A percentile compares a stretch with the other conserved stretches of the same genome.
phyloP scores from a whole-genome alignment of 35 echinoderm and acorn worm genomes.

The Apostichopus parvimensis region DNA sequence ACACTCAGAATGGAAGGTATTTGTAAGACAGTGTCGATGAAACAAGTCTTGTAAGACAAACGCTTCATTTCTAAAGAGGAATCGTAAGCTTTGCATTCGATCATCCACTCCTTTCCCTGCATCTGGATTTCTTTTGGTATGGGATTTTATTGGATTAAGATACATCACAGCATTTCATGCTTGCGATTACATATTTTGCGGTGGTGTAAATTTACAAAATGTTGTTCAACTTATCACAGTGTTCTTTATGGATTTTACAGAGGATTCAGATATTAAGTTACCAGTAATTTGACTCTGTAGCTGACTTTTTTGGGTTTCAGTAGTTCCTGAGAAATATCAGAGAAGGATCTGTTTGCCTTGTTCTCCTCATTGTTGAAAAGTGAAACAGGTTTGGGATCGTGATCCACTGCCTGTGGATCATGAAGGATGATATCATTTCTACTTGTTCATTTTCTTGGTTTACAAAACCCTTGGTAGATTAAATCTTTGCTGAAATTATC shows the following conservation, averaged over 20 bases:
- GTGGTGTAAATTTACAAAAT: background rate
- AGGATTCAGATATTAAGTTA: background rate
- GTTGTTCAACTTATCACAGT: no score
- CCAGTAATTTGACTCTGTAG: background rate
- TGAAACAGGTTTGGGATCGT: no score
- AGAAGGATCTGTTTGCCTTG: no score
- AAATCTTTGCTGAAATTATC: no score
- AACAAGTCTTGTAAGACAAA: background rate
- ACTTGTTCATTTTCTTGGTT: no score
- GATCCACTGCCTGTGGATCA: no score
- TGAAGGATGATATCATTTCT: no score
- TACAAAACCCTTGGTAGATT: no score
- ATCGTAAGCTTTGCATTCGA: background rate
- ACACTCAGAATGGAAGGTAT: conserved; percentile 36
- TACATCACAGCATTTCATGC: background rate
- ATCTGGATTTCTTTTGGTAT: background rate
- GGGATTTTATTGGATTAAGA: background rate
- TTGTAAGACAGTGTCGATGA: background rate
- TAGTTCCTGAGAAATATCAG: no score
- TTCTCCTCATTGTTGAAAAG: no score
- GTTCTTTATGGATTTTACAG: background rate
- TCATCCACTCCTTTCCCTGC: background rate
- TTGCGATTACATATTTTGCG: background rate
- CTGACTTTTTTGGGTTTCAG: no score
- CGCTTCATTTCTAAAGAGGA: conserved; percentile 21